Evolutionary conservation across 1,140 invertebrate species (phyloP), one percentile per base, ranked within the genome.

Genomic region (Sipha flava): DNA sequence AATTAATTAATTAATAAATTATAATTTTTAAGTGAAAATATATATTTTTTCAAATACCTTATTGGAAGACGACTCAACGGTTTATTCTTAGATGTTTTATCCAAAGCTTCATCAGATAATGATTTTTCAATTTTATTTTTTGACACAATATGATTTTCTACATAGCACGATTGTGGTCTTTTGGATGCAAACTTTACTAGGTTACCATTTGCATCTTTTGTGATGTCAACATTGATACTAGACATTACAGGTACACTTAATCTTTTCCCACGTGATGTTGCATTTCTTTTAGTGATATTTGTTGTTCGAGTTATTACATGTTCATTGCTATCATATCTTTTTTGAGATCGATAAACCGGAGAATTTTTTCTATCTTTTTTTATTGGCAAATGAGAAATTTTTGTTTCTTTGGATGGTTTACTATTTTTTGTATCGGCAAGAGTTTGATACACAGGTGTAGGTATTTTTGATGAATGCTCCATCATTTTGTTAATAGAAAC

Each of bases 401-500:
- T 77, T 18, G 45, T 37, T 21, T 77, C 72, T 40, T 59, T 77
- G 10, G 18, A 7, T 57, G n/a, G 7, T 57, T 16, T 77, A 18
- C n/a, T 12, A 37, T 7, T 21, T 52, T 77, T 49, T 23, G 31
- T 10, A 26, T 57, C 72, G 40, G 14, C 16, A 9, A n/a, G 5
- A 26, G 23, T 37, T 57, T 77, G 72, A 16, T 37, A 14, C 16
- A 77, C 49, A 37, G 72, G 47, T 26, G 72, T 77, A 40, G 72
- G 72, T 37, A 77, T 77, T 40, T 77, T 77, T 5, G 72, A 77
- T 10, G 72, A 57, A 77, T 77, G 72, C 43, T 77, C 72, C n/a
- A 77, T 77, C 72, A 77, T 77, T 77, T 77, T 77, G 1, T 77
- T 77, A 37, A 77, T 77, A 7, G 72, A 77, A 77, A 77, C 72